Percentiles rank a stretch among this genome's conserved stretches.
These are phyloP conservation scores for Cephalopachus bancanus DNA, from an alignment of 2,797 vertebrate genomes.

Conservation along the genomic window DNA sequence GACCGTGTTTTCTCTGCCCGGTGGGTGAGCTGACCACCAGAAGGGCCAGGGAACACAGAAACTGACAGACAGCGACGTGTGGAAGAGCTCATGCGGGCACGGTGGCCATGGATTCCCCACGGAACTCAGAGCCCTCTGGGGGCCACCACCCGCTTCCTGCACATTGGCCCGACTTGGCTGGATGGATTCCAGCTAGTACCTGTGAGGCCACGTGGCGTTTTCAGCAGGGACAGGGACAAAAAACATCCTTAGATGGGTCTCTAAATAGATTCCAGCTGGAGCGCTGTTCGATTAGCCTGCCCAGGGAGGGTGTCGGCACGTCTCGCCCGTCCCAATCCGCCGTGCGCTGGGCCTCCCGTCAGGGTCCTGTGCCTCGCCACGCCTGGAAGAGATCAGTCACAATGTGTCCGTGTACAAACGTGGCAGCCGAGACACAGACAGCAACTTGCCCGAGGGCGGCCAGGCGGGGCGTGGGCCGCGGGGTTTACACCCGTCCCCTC, in stretches of 20 bases:
- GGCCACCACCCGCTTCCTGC: fast-evolving
- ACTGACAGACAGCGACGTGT: fast-evolving
- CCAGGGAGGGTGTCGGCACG: neutral
- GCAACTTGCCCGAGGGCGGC: fast-evolving
- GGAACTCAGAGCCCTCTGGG: fast-evolving
- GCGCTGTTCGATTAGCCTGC: neutral
- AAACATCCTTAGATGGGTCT: no score
- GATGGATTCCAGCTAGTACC: fast-evolving
- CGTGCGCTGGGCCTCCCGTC: neutral
- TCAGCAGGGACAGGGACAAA: neutral
- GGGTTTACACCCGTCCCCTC: neutral
- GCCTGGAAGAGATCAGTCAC: fast-evolving
- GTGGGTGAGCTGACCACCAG: neutral
- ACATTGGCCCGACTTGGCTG: neutral
- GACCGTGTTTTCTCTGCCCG: no score
- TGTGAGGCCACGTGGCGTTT: fast-evolving
- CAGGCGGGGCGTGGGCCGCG: neutral
- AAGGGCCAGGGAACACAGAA: neutral
- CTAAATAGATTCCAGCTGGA: neutral
- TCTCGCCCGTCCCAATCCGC: no score
- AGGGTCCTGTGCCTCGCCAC: fast-evolving
- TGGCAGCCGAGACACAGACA: neutral
- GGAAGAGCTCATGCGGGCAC: no score
- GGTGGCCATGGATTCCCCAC: fast-evolving
- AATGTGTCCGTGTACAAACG: fast-evolving